These are phyloP conservation scores for Glaucopsyche alexis DNA, from an alignment of 2,888 invertebrate species.

Conservation along the genomic window DNA sequence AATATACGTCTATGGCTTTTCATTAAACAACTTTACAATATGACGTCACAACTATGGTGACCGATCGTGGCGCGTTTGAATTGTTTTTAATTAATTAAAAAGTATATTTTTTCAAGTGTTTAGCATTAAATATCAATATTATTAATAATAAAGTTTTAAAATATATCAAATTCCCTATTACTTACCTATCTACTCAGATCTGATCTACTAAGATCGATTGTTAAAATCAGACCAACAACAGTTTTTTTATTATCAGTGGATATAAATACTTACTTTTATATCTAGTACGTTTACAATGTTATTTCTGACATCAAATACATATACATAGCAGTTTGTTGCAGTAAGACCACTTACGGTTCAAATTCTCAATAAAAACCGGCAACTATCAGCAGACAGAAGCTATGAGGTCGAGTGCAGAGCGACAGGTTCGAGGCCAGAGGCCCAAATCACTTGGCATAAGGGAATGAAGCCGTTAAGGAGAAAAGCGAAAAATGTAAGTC, in stretches of 20 bases:
- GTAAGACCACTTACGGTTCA: constrained; percentile 91
- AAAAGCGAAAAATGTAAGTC: constrained; percentile 86
- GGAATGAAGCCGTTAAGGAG: constrained; percentile 87
- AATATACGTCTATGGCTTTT: too few relatives aligned
- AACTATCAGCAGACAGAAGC: constrained; percentile 89
- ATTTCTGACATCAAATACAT: constrained; percentile 22
- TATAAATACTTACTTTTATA: not conserved
- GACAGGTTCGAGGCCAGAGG: constrained; percentile 90
- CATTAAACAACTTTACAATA: too few relatives aligned
- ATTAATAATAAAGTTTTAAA: too few relatives aligned
- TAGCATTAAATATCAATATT: too few relatives aligned
- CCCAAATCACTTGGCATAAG: constrained; percentile 93
- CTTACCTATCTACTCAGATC: too few relatives aligned
- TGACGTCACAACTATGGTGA: too few relatives aligned
- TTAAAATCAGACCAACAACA: too few relatives aligned
- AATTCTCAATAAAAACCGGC: constrained; percentile 88
- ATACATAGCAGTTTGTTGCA: constrained; percentile 69
- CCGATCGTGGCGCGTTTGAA: too few relatives aligned
- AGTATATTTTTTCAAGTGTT: too few relatives aligned
- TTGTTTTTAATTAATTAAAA: too few relatives aligned
- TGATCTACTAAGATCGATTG: too few relatives aligned
- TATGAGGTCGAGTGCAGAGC: constrained; percentile 92
- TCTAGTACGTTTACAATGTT: not conserved
- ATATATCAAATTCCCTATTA: too few relatives aligned
- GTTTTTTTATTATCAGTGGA: not conserved